Conservation (phyloP, 2,888 invertebrate genomes). For the Petrolisthes manimaculis region DNA sequence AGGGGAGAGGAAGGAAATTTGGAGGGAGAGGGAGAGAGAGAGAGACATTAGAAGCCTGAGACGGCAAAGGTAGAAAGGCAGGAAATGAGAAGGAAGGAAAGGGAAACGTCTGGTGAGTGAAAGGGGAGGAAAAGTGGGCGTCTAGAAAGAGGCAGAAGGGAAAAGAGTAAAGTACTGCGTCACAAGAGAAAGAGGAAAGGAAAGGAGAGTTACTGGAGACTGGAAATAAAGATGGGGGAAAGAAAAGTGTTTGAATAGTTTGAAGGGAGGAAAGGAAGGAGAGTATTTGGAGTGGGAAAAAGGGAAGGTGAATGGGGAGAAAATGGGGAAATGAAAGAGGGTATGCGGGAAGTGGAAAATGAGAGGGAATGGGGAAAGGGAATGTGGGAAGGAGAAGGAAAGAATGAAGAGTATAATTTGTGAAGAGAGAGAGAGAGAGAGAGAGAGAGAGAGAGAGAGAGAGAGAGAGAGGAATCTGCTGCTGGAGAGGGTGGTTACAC, state of each 20-base stretch:
- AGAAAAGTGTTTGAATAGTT: neutral
- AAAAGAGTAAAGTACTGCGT: too few species aligned
- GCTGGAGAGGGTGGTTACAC: slow-evolving; percentile 30
- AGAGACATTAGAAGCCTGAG: too few species aligned
- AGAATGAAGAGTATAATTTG: too few species aligned
- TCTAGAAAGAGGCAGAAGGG: neutral
- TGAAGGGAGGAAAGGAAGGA: neutral
- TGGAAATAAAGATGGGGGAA: neutral
- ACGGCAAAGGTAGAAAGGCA: too few species aligned
- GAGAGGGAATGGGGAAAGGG: neutral
- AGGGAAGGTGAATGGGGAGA: neutral
- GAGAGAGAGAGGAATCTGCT: slow-evolving; percentile 10
- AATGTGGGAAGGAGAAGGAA: neutral
- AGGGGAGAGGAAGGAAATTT: neutral
- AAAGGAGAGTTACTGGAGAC: neutral
- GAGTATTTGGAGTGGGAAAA: neutral
- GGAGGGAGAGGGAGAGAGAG: slow-evolving; percentile 1
- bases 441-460: slow-evolving; percentile 1
- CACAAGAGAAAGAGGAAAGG: neutral
- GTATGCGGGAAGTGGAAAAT: neutral
- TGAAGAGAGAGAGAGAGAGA: too few species aligned
- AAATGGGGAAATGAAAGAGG: neutral
- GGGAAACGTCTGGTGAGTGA: neutral
- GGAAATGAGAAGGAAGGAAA: neutral
- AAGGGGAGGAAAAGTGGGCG: neutral